Percentiles rank a stretch among this genome's conserved stretches.
Evolutionary conservation across 2,888 invertebrate genomes (phyloP).

Genomic region (Cylindroiulus punctatus): DNA sequence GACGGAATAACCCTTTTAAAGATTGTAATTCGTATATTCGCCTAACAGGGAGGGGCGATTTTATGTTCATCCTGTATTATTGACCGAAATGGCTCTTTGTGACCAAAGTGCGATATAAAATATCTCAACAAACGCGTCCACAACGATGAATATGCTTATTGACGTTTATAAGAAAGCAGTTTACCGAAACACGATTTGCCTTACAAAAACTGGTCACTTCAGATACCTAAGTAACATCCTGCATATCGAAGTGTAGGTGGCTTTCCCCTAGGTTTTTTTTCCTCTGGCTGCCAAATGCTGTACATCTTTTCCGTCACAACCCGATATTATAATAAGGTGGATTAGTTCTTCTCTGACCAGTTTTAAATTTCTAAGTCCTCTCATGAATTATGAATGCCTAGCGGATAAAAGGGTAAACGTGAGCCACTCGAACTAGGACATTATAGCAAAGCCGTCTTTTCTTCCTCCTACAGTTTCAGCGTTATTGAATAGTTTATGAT

Average conservation of each 20-base stretch:
- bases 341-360: constrained; percentile 24
- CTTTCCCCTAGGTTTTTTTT: background rate
- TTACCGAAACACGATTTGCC: too few relatives aligned
- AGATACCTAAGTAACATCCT: background rate
- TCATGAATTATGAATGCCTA: constrained; percentile 2
- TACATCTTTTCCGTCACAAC: background rate
- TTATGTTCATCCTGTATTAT: too few relatives aligned
- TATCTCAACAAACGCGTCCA: too few relatives aligned
- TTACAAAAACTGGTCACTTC: background rate
- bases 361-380: constrained; percentile 29
- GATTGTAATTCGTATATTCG: too few relatives aligned
- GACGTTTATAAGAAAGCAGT: too few relatives aligned
- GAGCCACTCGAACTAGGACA: background rate
- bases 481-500: constrained; percentile 20
- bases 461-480: background rate
- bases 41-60: too few relatives aligned
- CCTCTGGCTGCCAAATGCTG: background rate
- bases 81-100: too few relatives aligned
- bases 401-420: background rate
- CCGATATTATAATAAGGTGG: background rate
- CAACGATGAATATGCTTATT: too few relatives aligned
- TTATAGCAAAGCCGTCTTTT: background rate
- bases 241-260: background rate
- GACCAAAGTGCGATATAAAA: too few relatives aligned
- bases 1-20: too few relatives aligned